phyloP scores from a whole-genome alignment of 2,888 invertebrate genomes.

The Holacanthella duospinosa region DNA sequence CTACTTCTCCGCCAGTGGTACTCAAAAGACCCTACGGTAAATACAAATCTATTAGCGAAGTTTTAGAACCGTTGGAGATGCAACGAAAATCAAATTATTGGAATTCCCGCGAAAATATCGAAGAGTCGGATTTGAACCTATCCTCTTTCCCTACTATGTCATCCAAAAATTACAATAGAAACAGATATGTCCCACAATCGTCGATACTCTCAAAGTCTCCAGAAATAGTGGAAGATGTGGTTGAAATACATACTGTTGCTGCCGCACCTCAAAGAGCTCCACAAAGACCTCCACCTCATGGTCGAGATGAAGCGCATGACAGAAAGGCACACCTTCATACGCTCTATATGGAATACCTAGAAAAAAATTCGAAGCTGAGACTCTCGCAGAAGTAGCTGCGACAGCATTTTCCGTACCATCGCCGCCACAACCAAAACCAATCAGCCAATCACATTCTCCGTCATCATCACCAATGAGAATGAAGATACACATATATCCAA shows the following conservation, averaged over 20 bases:
- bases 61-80: conserved; percentile 8
- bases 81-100: background rate
- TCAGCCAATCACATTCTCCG: background rate
- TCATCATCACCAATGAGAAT: conserved; percentile 32
- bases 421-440: background rate
- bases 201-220: background rate
- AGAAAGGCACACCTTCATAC: conserved; percentile 22
- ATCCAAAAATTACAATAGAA: background rate
- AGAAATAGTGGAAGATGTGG: conserved; percentile 27
- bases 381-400: conserved; percentile 12
- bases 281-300: background rate
- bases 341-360: conserved; percentile 35
- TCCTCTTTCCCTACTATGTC: background rate
- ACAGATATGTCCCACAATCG: background rate
- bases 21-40: conserved; percentile 32
- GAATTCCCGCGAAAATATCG: background rate
- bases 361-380: conserved; percentile 32
- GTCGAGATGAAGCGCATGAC: conserved; percentile 11
- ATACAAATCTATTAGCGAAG: conserved; percentile 11
- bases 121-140: background rate
- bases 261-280: background rate
- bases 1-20: conserved; percentile 19
- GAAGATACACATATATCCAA: conserved; percentile 38
- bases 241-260: conserved; percentile 32
- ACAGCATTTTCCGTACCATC: background rate